Evolutionary conservation across 2,113 vertebrate species (phyloP).

Genomic region (Prietella phreatophila): DNA sequence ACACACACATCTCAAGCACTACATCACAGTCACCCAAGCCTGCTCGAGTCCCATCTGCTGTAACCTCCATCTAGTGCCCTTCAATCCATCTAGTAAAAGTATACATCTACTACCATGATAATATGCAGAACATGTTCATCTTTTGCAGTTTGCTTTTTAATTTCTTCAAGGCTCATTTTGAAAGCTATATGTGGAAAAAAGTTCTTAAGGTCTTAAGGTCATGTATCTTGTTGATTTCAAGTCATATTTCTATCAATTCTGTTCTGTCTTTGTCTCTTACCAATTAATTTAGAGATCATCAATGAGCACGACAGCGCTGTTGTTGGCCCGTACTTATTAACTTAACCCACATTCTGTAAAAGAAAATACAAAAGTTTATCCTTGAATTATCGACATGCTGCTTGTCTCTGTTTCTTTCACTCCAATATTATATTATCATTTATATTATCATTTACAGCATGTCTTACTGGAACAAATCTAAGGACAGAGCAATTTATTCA

Average conservation of each 20-base stretch:
- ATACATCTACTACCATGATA: background rate
- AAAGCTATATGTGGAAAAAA: background rate
- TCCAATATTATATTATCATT: slow-evolving; percentile 4
- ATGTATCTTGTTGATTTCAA: background rate
- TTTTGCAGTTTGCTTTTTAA: background rate
- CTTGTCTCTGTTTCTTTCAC: background rate
- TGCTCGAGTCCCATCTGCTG: background rate
- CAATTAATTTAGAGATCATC: background rate
- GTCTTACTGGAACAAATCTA: background rate
- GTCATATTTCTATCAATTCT: background rate
- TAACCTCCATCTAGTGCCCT: too few species aligned
- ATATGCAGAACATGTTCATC: background rate
- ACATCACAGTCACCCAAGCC: background rate
- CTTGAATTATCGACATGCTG: background rate
- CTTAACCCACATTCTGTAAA: background rate
- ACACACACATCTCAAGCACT: background rate
- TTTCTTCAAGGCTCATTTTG: too few species aligned
- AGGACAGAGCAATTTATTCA: background rate
- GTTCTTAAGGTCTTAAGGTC: background rate
- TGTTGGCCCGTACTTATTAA: background rate
- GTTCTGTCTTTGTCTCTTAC: background rate
- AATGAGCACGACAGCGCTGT: background rate
- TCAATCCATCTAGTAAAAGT: background rate
- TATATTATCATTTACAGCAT: background rate
- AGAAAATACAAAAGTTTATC: background rate